Base-by-base conservation (phyloP, 1,140 invertebrate genomes). In the Pomacea maculata region DNA sequence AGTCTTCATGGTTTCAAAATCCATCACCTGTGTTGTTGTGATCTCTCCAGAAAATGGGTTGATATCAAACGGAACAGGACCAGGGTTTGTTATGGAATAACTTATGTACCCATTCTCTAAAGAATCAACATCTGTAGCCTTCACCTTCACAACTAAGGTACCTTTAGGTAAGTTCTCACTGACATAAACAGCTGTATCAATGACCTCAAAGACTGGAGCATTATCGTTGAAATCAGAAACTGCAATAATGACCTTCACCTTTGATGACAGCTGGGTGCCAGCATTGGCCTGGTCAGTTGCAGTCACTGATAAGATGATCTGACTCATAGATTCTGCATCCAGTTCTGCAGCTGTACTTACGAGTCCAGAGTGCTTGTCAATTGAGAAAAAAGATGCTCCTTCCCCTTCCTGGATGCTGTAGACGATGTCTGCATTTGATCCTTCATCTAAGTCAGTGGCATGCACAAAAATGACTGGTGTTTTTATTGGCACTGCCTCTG, bases 81-180 rank as follows among this genome's bases (percentile, higher is more conserved):
- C 94, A 19, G 97, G 92, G 91, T 98, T 98, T 45, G 96, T 96
- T 85, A 98, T 95, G 82, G 95, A 96, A 92, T 97, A 99, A 0
- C 96, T 97, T 84, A 99, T 95, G 90, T 97, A 97, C 21, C 96
- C 96, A 92, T 99, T 99, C 87, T 98, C 97, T 3, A 96, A 97
- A 8, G 95, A 95, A 91, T 99, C 98, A 21, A 92, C 94, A 90
- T 99, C 98, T 72, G 93, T 94, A 0, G 97, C 98, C 25, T 94
- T 93, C 0, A 98, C 94, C 85, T 95, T 95, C 1, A 95, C 94
- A 2, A 99, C 96, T 8, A 94, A 93, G 1, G 95, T 95, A 0
- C 97, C 97, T 5, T 95, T 93, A 0, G 96, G 94, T 89, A 87
- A 77, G 90, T 99, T 98, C 91, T 99, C 97, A 78, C 96, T 94